Base-by-base conservation (phyloP, 2,797 vertebrate genomes). In the Chiloscyllium punctatum region DNA sequence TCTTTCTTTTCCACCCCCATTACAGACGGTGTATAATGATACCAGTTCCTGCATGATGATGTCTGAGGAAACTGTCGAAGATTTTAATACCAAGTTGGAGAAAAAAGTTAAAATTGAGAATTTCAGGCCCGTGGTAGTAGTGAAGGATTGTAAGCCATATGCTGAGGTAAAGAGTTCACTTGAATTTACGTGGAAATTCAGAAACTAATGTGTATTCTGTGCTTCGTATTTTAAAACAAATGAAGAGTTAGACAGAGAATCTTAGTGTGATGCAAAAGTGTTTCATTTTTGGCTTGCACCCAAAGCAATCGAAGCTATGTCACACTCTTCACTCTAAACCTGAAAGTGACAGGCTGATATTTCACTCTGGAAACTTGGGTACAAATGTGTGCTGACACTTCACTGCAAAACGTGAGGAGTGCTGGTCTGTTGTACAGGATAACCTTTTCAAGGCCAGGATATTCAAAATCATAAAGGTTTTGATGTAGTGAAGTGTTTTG, bases 121-220 rank as follows among this genome's bases (percentile, higher is more conserved):
- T 42, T 99, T 99, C 97, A 98, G 99, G 92, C 99, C 99, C 0
- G 99, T 97, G 96, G 98, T 99, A 27, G 96, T 99, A 96, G 97
- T 99, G 90, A 96, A 97, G 0, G 98, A 97, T 95, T 99, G 98
- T 62, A 95, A 96, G 0, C 97, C 99, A 6, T 99, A 98, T 57
- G 98, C 97, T 0, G 99, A 99, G 98, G 99, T 99, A 95, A 0
- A 94, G 42, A 57, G 53, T 18, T 92, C 62, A 27, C n/a, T 30
- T 82, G 48, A 15, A 57, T 69, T 62, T 48, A 18, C 42, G 72
- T 37, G 87, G 33, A 69, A 69, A 92, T 69, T n/a, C 37, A 18
- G 1, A 68, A 92, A 92, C 23, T 21, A 37, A 92, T 21, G 33
- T 68, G 90, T 92, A 69, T 21, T 92, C 90, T 68, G 62, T n/a